Evolutionary conservation across 2,888 invertebrate species (phyloP).

Genomic region (Leptothorax acervorum): DNA sequence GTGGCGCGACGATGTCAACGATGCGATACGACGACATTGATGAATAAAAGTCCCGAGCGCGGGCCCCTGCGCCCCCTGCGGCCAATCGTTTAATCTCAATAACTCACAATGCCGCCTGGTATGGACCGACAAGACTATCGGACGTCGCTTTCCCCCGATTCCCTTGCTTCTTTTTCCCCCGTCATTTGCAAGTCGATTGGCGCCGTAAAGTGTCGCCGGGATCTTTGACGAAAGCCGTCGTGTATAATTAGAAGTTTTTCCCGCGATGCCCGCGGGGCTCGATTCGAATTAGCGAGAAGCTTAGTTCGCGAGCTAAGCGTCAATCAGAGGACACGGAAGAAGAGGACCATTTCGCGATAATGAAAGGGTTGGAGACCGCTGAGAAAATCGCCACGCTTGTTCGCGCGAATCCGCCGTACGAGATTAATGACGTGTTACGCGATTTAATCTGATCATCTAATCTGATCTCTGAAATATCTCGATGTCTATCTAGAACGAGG

Average conservation of each 20-base stretch:
- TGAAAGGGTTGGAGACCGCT: conserved; percentile 68
- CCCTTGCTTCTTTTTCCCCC: not conserved
- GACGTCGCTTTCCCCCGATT: conserved; percentile 26
- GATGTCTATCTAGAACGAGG: not conserved
- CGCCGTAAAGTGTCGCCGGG: conserved; percentile 56
- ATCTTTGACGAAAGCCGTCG: conserved; percentile 65
- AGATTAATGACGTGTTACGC: conserved; percentile 56
- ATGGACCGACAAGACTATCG: conserved; percentile 64
- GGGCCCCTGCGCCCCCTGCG: conserved; percentile 61
- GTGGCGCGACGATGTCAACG: conserved; percentile 71
- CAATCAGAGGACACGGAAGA: conserved; percentile 66
- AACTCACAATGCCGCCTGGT: conserved; percentile 56
- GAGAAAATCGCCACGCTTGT: conserved; percentile 61
- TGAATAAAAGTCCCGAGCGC: conserved; percentile 65
- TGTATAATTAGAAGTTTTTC: conserved; percentile 71
- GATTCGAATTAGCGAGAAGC: conserved; percentile 62
- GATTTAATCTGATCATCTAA: not conserved
- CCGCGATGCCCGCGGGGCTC: conserved; percentile 57
- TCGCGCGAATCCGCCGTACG: conserved; percentile 48
- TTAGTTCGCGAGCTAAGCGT: conserved; percentile 54
- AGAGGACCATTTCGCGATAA: conserved; percentile 62
- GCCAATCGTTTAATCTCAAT: conserved; percentile 76
- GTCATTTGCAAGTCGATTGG: conserved; percentile 73
- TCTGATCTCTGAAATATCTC: not conserved
- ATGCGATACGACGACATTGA: conserved; percentile 68